Evolutionary conservation across 1,140 invertebrate genomes (phyloP), one percentile per base, ranked within the genome.

Genomic region (Tribolium madens): DNA sequence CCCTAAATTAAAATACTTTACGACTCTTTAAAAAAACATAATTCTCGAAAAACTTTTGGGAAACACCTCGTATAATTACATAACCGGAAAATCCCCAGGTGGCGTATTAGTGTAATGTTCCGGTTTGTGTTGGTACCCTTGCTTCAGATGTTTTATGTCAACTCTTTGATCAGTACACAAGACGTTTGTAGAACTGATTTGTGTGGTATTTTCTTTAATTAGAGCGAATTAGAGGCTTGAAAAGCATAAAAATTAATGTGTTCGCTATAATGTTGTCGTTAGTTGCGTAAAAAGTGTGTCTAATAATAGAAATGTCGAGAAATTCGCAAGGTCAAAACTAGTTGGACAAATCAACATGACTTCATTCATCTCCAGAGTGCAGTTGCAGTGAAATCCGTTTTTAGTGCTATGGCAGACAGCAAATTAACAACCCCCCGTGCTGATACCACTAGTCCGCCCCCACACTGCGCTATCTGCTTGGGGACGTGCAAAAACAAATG

Each of bases 401-500:
- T 47, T 33, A 70, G 69, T 15, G 21, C 42, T 6, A 83, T 83
- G 82, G 81, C 82, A 68, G 82, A 83, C 13, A 78, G 76, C 60
- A 81, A 80, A 75, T 12, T 81, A 9, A 42, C 71, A 17, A 72
- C 77, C 48, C 80, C 79, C 33, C 52, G 76, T 14, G 70, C 76
- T 7, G 89, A 87, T 0, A 83, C 90, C 3, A 84, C 87, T 2
- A 93, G 93, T 26, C 93, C 93, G n/a, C 93, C 93, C 0, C 92
- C 92, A 9, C 93, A 94, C 84, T 98, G 97, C 89, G 92, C 96
- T 33, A 98, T 98, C 83, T 98, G 97, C 82, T 88, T 98, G 53
- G 94, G 94, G 18, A 91, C 91, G 71, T 91, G 96, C 69, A 90
- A 91, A 74, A 96, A 97, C 81, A 97, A 95, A 83, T 97, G 95